Base-by-base conservation (phyloP, 2,797 vertebrate species). In the Chelon auratus region DNA sequence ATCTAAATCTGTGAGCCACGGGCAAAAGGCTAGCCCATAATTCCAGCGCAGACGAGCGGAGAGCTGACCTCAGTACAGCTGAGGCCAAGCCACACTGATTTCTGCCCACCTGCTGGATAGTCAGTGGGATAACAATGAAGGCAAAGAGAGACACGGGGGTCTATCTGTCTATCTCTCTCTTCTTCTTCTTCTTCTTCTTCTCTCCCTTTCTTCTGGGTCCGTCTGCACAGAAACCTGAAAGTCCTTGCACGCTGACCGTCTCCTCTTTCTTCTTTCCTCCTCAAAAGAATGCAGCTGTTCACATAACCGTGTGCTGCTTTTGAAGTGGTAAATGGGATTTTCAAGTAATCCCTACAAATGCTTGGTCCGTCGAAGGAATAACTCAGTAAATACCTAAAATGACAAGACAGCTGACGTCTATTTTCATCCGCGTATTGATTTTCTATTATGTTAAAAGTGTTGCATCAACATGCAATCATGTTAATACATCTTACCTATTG, bases 1-100 rank as follows among this genome's bases (percentile, higher is more conserved):
- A 71, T 87, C 93, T 96, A 96, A 95, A 96, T 95, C 95, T 95
- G 91, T 93, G 92, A 33, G 93, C 95, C 93, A 93, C 86, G 78
- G 93, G 94, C 95, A 89, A 77, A 93, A 92, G 93, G 93, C 89
- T 92, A 93, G 94, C 93, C 92, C 88, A 94, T 95, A 95, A 96
- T 96, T 96, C 95, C 95, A 93, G 92, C 85, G 89, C 93, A 94
- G 93, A 95, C 93, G 94, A 95, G 93, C 59, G 80, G 95, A 95
- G 94, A 88, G 88, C 47, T 81, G 86, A 91, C 87, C 93, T 89
- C 91, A 86, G 94, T 90, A 77, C 91, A 92, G 93, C 91, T 92
- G 88, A 91, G 91, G 90, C 88, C 85, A 72, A 85, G 68, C 74
- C 57, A 67, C 86, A 88, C 88, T 82, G 89, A 93, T 95, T 91